phyloP scores from a whole-genome alignment of 2,113 vertebrate species.

The Raja brachyura region DNA sequence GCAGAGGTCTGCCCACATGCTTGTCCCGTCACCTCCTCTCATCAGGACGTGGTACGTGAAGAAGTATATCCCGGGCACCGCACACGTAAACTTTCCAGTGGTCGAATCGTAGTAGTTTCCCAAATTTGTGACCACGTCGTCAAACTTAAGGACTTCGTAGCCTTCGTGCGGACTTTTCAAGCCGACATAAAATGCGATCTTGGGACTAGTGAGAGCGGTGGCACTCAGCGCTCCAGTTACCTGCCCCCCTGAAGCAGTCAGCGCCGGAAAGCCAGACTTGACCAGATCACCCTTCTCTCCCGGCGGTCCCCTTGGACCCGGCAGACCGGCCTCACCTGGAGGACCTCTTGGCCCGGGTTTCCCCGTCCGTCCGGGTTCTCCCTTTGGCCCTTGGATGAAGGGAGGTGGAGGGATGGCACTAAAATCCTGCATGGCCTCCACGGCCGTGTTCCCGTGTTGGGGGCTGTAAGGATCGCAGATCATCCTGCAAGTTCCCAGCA shows the following conservation, averaged over 20 bases:
- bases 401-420: constrained; percentile 62
- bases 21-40: constrained; percentile 79
- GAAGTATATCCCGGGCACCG: constrained; percentile 79
- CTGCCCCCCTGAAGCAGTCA: constrained; percentile 50
- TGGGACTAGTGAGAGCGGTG: constrained; percentile 56
- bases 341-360: constrained; percentile 72
- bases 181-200: constrained; percentile 84
- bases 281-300: constrained; percentile 64
- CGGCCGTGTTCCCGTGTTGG: constrained; percentile 56
- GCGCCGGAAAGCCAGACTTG: constrained; percentile 54
- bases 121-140: constrained; percentile 66
- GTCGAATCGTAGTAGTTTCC: constrained; percentile 62
- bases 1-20: constrained; percentile 85
- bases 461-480: constrained; percentile 74
- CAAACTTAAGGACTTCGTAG: constrained; percentile 64
- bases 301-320: constrained; percentile 70
- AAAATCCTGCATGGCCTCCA: constrained; percentile 70
- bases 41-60: constrained; percentile 83
- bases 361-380: constrained; percentile 69
- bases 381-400: constrained; percentile 70
- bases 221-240: constrained; percentile 60
- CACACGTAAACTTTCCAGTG: constrained; percentile 84
- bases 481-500: constrained; percentile 87
- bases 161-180: constrained; percentile 78
- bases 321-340: constrained; percentile 69